These are phyloP conservation scores for Peromyscus leucopus DNA, from an alignment of 2,113 vertebrate species.

Conservation along the genomic window DNA sequence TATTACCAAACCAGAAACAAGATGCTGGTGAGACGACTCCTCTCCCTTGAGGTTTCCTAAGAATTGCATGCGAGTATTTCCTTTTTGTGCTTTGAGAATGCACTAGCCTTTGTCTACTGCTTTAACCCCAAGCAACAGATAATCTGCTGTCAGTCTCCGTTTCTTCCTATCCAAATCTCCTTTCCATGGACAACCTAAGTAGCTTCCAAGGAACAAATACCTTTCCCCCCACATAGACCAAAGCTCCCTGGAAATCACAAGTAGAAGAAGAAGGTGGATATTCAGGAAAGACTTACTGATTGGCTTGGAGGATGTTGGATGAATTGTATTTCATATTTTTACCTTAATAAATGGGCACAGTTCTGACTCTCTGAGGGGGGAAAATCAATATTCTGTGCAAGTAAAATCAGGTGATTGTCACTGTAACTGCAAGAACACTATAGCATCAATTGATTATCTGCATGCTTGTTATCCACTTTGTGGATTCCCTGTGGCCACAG, in stretches of 20 bases:
- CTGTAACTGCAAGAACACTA: slow-evolving; percentile 11
- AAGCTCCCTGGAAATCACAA: neutral
- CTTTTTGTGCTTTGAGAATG: neutral
- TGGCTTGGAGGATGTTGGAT: neutral
- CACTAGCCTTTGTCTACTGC: neutral
- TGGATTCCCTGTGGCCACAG: slow-evolving; percentile 35
- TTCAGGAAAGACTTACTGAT: neutral
- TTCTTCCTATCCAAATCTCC: neutral
- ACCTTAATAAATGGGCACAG: slow-evolving; percentile 3
- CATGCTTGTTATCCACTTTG: slow-evolving; percentile 55
- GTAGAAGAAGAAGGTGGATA: neutral
- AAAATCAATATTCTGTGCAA: slow-evolving; percentile 57
- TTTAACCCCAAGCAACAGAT: neutral
- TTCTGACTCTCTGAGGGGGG: neutral
- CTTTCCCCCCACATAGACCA: neutral
- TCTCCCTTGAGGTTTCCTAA: neutral
- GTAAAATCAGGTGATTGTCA: slow-evolving; percentile 47
- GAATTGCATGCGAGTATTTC: neutral
- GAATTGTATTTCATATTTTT: slow-evolving; percentile 15
- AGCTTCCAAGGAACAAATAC: neutral
- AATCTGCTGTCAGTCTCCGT: neutral
- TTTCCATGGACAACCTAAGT: slow-evolving; percentile 13
- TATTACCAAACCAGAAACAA: neutral
- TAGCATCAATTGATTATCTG: neutral
- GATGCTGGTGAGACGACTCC: neutral